Evolutionary conservation across 2,113 vertebrate genomes (phyloP), one percentile per base, ranked within the genome.

Genomic region (Antennarius striatus): DNA sequence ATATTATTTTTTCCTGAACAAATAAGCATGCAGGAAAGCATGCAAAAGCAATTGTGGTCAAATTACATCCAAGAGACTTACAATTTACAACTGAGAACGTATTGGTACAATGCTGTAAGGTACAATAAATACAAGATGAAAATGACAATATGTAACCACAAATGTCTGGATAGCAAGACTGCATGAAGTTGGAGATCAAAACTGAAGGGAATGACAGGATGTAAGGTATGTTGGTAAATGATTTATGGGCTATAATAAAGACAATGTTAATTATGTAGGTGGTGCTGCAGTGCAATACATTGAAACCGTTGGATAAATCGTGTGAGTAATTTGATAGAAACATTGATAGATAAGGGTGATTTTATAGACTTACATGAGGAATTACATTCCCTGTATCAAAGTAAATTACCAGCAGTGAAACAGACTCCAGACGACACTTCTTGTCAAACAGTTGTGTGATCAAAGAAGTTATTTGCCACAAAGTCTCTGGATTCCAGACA

Each of bases 381-480:
- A 58, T 16, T n/a, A 9, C n/a, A 63, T 53, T 29, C 39, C 11
- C 8, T 55, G 10, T 68, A 40, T 60, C 53, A 64, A 56, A 70
- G 43, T 59, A 56, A 81, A 71, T 68, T 15, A 42, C 58, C 51
- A 36, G 1, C 6, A 45, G 15, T 61, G 39, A 60, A 78, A 71
- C 61, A 46, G 28, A 16, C 16, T 52, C 17, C 36, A 52, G 22
- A 30, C 59, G 46, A 8, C 17, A 40, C 28, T 9, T 65, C 54
- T 52, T 42, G 43, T 70, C 57, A 68, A 63, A 63, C 32, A 53
- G 63, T 22, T 14, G 22, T 43, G n/a, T 66, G 67, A 83, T 84
- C 71, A 82, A 79, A 79, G 67, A 43, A 30, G 28, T 63, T 57
- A 62, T 82, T 78, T 76, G 28, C 56, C 3, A 32, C 30, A 55